Conservation (phyloP, 1,140 invertebrate species). For the Leptinotarsa defecta region DNA sequence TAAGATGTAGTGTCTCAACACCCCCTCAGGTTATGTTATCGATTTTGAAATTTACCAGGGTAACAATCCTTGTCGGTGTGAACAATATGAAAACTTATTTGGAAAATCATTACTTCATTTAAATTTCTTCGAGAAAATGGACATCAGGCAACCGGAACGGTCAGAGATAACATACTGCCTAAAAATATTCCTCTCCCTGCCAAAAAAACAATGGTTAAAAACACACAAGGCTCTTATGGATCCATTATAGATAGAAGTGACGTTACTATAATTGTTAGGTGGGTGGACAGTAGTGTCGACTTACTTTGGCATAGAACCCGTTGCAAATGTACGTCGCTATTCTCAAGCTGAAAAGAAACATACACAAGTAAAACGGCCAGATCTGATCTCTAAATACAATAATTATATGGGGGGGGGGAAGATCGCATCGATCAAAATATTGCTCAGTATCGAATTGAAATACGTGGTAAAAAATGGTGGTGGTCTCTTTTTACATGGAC, state of each 20-base stretch:
- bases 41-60: conserved; percentile 4
- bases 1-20: neutral
- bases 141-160: neutral
- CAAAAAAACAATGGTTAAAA: conserved; percentile 3
- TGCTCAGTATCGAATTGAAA: conserved; percentile 17
- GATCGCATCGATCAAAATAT: conserved; percentile 24
- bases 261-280: neutral
- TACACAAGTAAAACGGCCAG: conserved; percentile 8
- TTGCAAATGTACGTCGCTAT: conserved; percentile 23
- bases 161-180: neutral
- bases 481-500: conserved; percentile 1
- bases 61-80: conserved; percentile 12
- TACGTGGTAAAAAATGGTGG: neutral
- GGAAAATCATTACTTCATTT: neutral
- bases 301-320: conserved; percentile 24
- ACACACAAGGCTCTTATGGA: neutral
- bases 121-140: neutral
- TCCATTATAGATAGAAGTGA: conserved; percentile 1
- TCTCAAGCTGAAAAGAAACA: conserved; percentile 13
- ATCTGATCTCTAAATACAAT: too few relatives aligned
- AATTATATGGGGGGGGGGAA: conserved; percentile 16
- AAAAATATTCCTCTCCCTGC: neutral
- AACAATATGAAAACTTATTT: conserved; percentile 21
- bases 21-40: neutral
- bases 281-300: neutral